Evolutionary conservation across 2,888 invertebrate genomes (phyloP).

Genomic region (Urechis unicinctus): DNA sequence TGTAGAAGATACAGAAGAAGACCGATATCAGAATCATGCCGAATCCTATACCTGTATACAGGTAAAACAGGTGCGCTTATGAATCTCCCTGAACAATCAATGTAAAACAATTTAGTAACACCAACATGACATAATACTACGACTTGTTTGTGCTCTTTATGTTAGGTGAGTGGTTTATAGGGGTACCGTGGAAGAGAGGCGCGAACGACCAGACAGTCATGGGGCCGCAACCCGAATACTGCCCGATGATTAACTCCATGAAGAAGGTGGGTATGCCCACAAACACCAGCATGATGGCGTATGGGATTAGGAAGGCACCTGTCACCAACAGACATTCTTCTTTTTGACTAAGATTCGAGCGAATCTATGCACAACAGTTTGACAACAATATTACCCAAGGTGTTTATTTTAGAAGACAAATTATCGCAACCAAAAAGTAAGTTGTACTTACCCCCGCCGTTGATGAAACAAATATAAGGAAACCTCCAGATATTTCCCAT

Average conservation of each 20-base stretch:
- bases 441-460: slow-evolving; percentile 11
- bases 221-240: slow-evolving; percentile 68
- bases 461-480: slow-evolving; percentile 8
- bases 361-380: too few relatives aligned
- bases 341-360: too few relatives aligned
- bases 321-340: neutral
- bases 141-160: too few relatives aligned
- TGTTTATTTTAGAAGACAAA: too few relatives aligned
- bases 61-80: neutral
- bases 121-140: too few relatives aligned
- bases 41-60: slow-evolving; percentile 49
- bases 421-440: too few relatives aligned
- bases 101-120: too few relatives aligned
- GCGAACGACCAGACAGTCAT: slow-evolving; percentile 61
- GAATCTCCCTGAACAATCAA: neutral
- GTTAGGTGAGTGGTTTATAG: too few relatives aligned
- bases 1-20: slow-evolving; percentile 68
- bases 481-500: slow-evolving; percentile 7
- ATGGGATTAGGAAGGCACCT: slow-evolving; percentile 22
- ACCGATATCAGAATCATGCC: slow-evolving; percentile 65
- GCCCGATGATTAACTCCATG: slow-evolving; percentile 68
- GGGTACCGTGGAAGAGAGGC: slow-evolving; percentile 16
- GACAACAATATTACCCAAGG: too few relatives aligned
- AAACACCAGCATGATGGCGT: slow-evolving; percentile 15
- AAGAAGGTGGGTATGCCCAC: slow-evolving; percentile 68